Conservation (phyloP, 2,797 vertebrate species). For the Esox lucius region DNA sequence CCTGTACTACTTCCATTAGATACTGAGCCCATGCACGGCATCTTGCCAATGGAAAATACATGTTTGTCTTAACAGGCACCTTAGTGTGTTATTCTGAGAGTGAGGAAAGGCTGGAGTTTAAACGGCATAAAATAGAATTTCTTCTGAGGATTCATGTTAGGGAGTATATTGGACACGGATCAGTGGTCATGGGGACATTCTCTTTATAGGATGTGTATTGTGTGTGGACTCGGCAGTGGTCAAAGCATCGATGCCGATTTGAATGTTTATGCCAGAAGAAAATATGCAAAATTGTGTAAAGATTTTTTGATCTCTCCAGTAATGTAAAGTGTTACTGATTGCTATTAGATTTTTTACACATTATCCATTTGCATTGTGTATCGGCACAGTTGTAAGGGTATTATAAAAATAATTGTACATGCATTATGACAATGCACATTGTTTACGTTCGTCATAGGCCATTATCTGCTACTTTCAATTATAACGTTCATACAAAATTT, state of each 20-base stretch:
- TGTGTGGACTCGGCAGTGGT: conserved; percentile 23
- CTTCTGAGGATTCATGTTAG: neutral
- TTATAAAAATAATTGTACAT: too few relatives aligned
- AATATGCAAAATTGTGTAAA: conserved; percentile 42
- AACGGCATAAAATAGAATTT: conserved; percentile 4
- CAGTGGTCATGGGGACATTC: conserved; percentile 29
- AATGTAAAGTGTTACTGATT: neutral
- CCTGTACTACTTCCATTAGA: conserved; percentile 24
- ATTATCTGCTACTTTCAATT: too few relatives aligned
- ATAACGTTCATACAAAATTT: too few relatives aligned
- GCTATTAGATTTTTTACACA: conserved; percentile 21
- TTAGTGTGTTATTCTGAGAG: neutral
- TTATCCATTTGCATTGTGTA: conserved; percentile 32
- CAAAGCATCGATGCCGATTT: conserved; percentile 30
- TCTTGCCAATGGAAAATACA: conserved; percentile 11
- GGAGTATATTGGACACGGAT: conserved; percentile 6
- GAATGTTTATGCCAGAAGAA: neutral
- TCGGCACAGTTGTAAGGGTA: neutral
- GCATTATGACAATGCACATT: too few relatives aligned
- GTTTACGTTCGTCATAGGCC: too few relatives aligned
- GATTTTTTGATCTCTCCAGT: conserved; percentile 16
- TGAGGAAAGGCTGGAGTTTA: neutral
- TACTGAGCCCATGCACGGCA: conserved; percentile 21
- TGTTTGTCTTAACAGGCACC: conserved; percentile 9
- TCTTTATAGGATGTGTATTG: conserved; percentile 32